A percentile compares a stretch with the other conserved stretches of the same genome.
Evolutionary conservation across 2,113 vertebrate species (phyloP).

Genomic region (Bubo scandiacus): DNA sequence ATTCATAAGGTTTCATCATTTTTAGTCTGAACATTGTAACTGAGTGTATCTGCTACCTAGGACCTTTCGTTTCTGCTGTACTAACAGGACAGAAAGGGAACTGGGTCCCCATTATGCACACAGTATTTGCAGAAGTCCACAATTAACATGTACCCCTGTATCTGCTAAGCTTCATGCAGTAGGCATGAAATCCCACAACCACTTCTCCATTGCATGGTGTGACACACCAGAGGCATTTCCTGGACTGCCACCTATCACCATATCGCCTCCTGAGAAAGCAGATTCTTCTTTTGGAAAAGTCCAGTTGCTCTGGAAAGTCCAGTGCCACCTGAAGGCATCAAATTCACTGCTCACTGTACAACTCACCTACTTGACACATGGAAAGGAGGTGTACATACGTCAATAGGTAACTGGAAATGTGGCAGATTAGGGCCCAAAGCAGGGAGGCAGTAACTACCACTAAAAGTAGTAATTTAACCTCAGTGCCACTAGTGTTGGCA

Average conservation of each 20-base stretch:
- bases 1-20: not conserved
- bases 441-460: not conserved
- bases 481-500: not conserved
- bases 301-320: not conserved
- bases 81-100: not conserved
- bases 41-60: not conserved
- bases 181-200: not conserved
- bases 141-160: not conserved
- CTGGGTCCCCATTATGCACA: rapidly evolving
- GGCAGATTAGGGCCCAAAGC: not conserved
- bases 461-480: not conserved
- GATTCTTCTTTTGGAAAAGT: not conserved
- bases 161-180: not conserved
- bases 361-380: not conserved
- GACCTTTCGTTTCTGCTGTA: not conserved
- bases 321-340: not conserved
- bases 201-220: not conserved
- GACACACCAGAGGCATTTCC: not conserved
- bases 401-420: not conserved
- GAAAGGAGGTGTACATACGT: not conserved
- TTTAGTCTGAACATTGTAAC: not conserved
- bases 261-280: not conserved
- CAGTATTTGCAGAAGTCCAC: not conserved
- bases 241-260: not conserved
- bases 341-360: not conserved